Evolutionary conservation across 2,888 invertebrate genomes (phyloP), one percentile per base, ranked within the genome.

Genomic region (Acrobasis consociella): DNA sequence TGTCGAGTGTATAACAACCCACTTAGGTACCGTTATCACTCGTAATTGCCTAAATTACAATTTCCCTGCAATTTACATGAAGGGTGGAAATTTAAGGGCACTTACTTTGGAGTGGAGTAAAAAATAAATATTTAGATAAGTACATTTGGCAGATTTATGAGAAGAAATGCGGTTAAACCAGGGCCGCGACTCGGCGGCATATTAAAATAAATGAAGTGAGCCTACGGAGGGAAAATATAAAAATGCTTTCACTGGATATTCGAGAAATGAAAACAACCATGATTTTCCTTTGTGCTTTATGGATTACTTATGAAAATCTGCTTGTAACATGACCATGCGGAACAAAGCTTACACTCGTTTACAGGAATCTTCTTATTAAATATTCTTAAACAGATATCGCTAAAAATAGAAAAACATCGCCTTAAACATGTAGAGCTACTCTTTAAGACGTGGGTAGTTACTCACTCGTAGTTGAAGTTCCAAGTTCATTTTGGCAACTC

Each of bases 91-190:
- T 31, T 52, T 52, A 11, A 52, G 22, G 52, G n/a, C 37, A 55
- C 53, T 52, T 52, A 55, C 53, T 52, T 52, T 52, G 52, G n/a
- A 56, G 42, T 56, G 13, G 56, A 56, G 56, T 42, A 56, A 56
- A 42, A 56, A 42, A 53, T 38, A 53, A 56, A 56, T 55, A 39
- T 16, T 16, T 15, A 55, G 55, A 56, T 42, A 56, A 56, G 56
- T 42, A 42, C 56, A 56, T 56, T 56, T 56, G 17, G 56, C 56
- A 42, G 17, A 56, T 56, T 42, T 56, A 56, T 56, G 55, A 56
- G 37, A 13, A 42, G 17, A 56, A 56, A 56, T 56, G 56, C 56
- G 46, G 42, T 56, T 56, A 42, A 42, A 56, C 42, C n/a, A 16
- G 39, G 55, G 8, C 55, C 42, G 39, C 17, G 55, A 56, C 39